Base-by-base conservation (phyloP, 1,140 invertebrate genomes). In the Zeugodacus cucurbitae region DNA sequence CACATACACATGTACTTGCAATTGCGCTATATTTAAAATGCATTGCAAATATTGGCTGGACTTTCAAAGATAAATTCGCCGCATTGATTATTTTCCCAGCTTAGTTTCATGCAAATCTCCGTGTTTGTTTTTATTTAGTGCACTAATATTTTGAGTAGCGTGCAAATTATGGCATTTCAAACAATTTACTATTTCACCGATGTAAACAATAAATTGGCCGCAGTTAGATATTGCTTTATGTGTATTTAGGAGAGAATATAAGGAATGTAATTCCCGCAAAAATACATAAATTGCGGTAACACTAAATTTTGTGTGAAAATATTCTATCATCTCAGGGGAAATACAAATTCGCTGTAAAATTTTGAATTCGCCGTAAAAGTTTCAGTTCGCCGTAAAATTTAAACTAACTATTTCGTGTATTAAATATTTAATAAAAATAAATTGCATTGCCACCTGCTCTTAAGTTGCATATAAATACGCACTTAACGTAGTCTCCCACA, bases 61-160 rank as follows among this genome's bases (percentile, higher is more conserved):
- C 41, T 48, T 82, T 82, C 41, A 54, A 86, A 59, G 85, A 58
- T 57, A 86, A 86, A 86, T 86, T 54, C 78, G 78, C 41, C 44
- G 22, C 78, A 85, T 85, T 85, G 78, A 48, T 86, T 86, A 54
- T 86, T 86, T 86, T 74, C 8, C 34, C 29, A 74, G 34, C 34
- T 67, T 67, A n/a, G 32, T 37, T 74, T 14, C 29, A 67, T 67
- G 64, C 3, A n/a, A 74, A 10, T 14, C 48, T 48, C 48, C n/a
- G 2, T 82, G n/a, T 48, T 26, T 82, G 41, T 48, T 48, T 41
- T 48, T 48, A 37, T 82, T 82, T 82, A 48, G 41, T 82, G 41
- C 34, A 20, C 20, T 82, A 82, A 82, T 82, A 29, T 82, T 82
- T 82, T 82, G 74, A 82, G 41, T 17, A 82, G 37, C 37, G 41